Percentiles rank a stretch among this genome's conserved stretches.
These are phyloP conservation scores for Epinephelus fuscoguttatus DNA, from an alignment of 2,113 vertebrate species.

Conservation along the genomic window DNA sequence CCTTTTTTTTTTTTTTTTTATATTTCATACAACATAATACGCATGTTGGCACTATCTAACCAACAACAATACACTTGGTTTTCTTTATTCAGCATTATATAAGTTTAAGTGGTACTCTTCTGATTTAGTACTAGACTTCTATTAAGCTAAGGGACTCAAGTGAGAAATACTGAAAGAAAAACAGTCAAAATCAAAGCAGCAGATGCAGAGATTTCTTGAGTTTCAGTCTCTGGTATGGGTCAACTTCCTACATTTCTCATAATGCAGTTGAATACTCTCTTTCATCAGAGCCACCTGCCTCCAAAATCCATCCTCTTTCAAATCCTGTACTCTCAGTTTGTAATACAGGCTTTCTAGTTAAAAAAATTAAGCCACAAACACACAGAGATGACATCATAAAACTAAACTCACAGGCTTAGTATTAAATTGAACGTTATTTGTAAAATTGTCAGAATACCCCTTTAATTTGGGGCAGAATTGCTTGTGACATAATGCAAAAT, in stretches of 20 bases:
- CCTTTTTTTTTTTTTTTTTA: background rate
- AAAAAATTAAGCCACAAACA: background rate
- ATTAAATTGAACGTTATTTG: background rate
- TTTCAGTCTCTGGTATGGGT: background rate
- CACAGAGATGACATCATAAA: background rate
- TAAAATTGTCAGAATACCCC: background rate
- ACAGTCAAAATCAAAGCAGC: background rate
- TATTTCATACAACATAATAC: background rate
- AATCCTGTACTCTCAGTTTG: background rate
- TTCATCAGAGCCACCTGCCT: background rate
- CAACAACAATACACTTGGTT: background rate
- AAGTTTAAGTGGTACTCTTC: no score
- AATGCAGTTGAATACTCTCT: background rate
- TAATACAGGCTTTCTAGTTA: background rate
- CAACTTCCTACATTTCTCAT: constrained; percentile 2
- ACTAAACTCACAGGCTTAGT: background rate
- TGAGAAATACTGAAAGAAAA: background rate
- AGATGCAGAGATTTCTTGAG: background rate
- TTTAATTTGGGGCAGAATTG: background rate
- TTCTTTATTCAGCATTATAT: background rate
- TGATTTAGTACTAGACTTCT: background rate
- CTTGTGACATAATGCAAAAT: background rate
- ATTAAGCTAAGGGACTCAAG: background rate
- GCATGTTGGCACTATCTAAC: background rate
- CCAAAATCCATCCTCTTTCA: background rate